Evolutionary conservation across 2,797 vertebrate genomes (phyloP), one percentile per base, ranked within the genome.

Genomic region (Phataginus tricuspis): DNA sequence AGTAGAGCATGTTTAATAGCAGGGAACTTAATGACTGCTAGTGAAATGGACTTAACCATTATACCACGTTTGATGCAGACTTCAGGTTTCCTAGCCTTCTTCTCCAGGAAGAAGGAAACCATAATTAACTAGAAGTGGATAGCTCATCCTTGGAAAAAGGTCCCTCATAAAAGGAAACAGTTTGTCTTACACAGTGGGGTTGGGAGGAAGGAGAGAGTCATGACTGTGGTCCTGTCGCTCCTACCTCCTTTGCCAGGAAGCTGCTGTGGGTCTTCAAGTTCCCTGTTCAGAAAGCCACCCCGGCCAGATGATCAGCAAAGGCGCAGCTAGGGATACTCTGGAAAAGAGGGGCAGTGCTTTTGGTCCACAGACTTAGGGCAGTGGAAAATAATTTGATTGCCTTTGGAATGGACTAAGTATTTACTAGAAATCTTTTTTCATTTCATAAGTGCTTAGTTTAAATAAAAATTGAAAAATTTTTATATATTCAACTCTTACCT

Each of bases 401-500:
- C 71, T 91, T 85, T 88, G 34, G n/a, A 71, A 29, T 77, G 8
- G 8, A 72, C 55, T 94, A 74, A 53, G 23, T 71, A 23, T 91
- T 71, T 64, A 84, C 27, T 79, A 95, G 90, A 79, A 94, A 74
- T 68, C 27, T 84, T 23, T 89, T 69, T 75, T 45, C 45, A 45
- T 91, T 79, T 83, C 19, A 77, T 64, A 59, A 82, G n/a, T 88
- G 49, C 95, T 88, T 95, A 95, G 39, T 90, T 94, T 75, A 64
- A 74, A 61, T 51, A 75, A 77, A 87, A 78, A 19, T 84, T 34
- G 23, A 61, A 69, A 86, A 21, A n/a, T 53, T 79, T 19, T 12
- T n/a, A 16, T 74, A 11, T 93, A 49, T 75, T 90, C 95, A 61
- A 86, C 37, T 39, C 14, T 89, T 94, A 34, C 27, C 4, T n/a